These are phyloP conservation scores for Octonoba sinensis DNA, from an alignment of 2,888 invertebrate species.

Conservation along the genomic window DNA sequence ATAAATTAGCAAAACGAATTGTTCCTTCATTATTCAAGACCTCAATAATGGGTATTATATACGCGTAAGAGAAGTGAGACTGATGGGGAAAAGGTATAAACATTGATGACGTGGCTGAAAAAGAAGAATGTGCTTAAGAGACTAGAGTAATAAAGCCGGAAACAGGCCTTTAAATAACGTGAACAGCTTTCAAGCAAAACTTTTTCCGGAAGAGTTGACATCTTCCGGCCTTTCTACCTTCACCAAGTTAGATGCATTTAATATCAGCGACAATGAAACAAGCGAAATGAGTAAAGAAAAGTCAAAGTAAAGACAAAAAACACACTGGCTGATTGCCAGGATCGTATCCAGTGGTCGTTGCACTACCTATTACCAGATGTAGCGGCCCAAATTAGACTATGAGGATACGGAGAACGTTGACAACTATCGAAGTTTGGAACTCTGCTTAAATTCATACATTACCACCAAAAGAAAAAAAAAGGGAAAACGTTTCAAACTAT, in stretches of 20 bases:
- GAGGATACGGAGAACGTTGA: constrained; percentile 29
- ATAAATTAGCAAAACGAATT: no score
- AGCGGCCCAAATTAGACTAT: constrained; percentile 49
- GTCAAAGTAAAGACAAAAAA: constrained; percentile 10
- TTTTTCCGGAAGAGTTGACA: constrained; percentile 3
- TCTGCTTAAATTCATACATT: not conserved
- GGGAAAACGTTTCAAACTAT: not conserved
- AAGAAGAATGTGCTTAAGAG: not conserved
- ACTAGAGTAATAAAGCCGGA: not conserved
- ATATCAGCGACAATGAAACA: constrained; percentile 18
- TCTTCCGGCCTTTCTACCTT: not conserved
- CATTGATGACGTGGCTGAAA: no score
- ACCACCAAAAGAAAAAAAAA: no score
- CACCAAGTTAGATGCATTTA: constrained; percentile 9
- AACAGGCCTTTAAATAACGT: not conserved
- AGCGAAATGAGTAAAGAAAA: constrained; percentile 20
- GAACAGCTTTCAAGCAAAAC: constrained; percentile 20
- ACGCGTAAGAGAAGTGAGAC: no score
- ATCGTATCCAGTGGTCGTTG: constrained; percentile 33
- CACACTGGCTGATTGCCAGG: constrained; percentile 30
- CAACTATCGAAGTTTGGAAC: constrained; percentile 5
- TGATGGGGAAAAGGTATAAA: not conserved
- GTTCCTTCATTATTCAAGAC: no score
- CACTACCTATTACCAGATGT: constrained; percentile 51
- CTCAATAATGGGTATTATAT: no score